Conservation (phyloP, 2,113 vertebrate genomes). For the Oncorhynchus mykiss region DNA sequence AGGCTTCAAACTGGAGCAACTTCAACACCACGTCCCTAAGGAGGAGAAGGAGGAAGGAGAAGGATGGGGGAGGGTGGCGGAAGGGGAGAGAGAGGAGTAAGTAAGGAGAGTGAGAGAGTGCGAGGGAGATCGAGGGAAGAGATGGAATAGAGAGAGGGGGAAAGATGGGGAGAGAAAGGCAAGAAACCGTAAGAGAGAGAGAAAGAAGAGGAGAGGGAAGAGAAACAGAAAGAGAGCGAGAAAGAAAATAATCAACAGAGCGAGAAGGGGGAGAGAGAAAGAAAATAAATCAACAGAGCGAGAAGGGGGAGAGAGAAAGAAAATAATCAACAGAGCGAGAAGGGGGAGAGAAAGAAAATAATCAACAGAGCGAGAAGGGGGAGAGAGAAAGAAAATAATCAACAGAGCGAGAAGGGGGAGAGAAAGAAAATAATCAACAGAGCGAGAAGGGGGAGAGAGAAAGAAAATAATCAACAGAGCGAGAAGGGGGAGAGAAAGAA, state of each 20-base stretch:
- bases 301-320: not conserved
- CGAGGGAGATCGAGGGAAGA: constrained; percentile 1
- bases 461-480: not conserved
- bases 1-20: constrained; percentile 93
- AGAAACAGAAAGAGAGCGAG: constrained; percentile 5
- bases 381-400: constrained; percentile 22
- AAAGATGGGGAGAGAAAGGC: not conserved
- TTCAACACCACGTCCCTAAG: constrained; percentile 93
- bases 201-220: not conserved
- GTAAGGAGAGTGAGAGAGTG: not conserved
- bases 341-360: constrained; percentile 8
- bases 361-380: not conserved
- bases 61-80: not conserved
- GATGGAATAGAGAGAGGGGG: not conserved
- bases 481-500: constrained; percentile 15
- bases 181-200: constrained; percentile 3
- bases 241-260: constrained; percentile 1
- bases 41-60: constrained; percentile 1
- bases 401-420: not conserved
- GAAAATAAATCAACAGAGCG: not conserved
- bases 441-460: too few species aligned
- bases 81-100: not conserved
- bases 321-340: too few species aligned
- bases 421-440: too few species aligned
- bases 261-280: constrained; percentile 5